These are phyloP conservation scores for Oenanthe melanoleuca DNA, from an alignment of 2,113 vertebrate species.

Conservation along the genomic window DNA sequence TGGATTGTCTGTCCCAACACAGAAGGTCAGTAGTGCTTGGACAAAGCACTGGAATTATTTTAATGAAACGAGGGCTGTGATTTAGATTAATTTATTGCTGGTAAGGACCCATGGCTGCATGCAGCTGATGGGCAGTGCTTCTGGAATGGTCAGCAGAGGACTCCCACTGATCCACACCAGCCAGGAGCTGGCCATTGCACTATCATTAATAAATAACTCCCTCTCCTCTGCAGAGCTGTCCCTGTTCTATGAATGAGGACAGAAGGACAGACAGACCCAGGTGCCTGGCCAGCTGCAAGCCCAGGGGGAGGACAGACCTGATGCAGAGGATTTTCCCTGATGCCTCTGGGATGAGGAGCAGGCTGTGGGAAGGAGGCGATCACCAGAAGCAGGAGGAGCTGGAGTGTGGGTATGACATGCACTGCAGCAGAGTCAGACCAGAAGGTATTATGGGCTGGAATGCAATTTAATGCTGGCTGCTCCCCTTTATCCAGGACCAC, in stretches of 20 bases:
- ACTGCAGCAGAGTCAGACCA: neutral
- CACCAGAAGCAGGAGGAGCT: neutral
- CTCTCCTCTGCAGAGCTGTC: neutral
- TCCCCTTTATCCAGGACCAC: neutral
- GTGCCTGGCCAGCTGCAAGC: neutral
- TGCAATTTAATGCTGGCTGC: conserved; percentile 12
- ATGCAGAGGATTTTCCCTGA: neutral
- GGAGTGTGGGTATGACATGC: fast-evolving
- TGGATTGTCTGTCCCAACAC: conserved; percentile 20
- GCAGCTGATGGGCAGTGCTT: neutral
- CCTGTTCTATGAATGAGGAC: neutral
- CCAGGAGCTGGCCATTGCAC: neutral
- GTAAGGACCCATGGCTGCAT: conserved; percentile 29
- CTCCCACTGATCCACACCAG: neutral
- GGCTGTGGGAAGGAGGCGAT: neutral
- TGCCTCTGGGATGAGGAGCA: neutral
- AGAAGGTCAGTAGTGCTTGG: conserved; percentile 43
- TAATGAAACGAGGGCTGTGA: conserved; percentile 25
- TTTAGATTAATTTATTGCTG: conserved; percentile 63
- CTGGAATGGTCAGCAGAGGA: neutral
- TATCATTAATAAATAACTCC: neutral
- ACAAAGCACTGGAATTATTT: conserved; percentile 66
- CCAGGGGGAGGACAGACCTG: neutral
- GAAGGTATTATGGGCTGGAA: neutral
- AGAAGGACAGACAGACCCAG: neutral